phyloP scores from a whole-genome alignment of 2,797 vertebrate species.

The Sylvilagus floridanus region DNA sequence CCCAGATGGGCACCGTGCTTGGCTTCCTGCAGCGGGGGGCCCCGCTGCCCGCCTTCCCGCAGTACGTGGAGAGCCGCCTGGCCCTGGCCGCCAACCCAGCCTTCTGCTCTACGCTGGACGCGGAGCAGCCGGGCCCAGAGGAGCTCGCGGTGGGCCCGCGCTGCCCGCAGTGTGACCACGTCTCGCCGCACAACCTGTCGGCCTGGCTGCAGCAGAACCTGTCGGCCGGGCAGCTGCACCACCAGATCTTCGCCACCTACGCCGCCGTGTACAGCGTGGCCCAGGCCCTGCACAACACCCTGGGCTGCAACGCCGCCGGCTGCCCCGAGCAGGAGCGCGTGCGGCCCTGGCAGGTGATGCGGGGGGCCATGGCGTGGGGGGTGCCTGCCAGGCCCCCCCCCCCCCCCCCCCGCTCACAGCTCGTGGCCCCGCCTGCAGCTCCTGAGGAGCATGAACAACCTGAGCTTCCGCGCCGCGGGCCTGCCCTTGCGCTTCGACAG shows the following conservation, averaged over 20 bases:
- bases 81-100: constrained; percentile 23
- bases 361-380: too few relatives aligned
- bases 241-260: constrained; percentile 89
- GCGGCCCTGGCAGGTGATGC: constrained; percentile 90
- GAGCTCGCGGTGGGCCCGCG: accelerated
- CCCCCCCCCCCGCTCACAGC: background rate
- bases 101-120: constrained; percentile 52
- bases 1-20: constrained; percentile 91
- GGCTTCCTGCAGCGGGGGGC: constrained; percentile 88
- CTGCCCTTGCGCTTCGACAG: constrained; percentile 87
- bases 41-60: constrained; percentile 83
- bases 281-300: constrained; percentile 90
- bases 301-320: constrained; percentile 87
- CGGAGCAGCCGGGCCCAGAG: background rate
- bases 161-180: constrained; percentile 88
- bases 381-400: background rate
- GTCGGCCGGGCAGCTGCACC: constrained; percentile 65
- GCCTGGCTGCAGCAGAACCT: constrained; percentile 82
- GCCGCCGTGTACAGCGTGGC: constrained; percentile 91
- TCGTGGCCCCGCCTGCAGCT: constrained; percentile 86
- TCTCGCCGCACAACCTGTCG: constrained; percentile 85
- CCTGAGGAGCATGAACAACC: constrained; percentile 88
- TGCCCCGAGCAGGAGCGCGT: constrained; percentile 81
- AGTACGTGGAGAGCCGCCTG: constrained; percentile 83
- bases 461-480: constrained; percentile 85